phyloP scores from a whole-genome alignment of 2,888 invertebrate species.

The Julus scandinavius region DNA sequence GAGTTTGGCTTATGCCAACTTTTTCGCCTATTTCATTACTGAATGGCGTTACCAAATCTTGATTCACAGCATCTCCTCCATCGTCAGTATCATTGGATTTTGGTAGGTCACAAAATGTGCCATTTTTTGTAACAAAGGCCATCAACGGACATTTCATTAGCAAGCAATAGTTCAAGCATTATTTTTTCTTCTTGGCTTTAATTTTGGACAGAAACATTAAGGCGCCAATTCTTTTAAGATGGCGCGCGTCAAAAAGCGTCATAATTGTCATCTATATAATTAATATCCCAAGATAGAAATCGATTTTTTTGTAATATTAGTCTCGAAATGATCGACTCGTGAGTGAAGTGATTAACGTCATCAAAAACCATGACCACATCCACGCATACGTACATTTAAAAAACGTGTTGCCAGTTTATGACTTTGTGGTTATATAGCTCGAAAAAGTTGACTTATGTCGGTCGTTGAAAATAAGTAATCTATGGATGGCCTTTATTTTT shows the following conservation, averaged over 20 bases:
- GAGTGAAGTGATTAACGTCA: background rate
- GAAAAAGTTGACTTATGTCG: background rate
- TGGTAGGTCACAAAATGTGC: conserved; percentile 6
- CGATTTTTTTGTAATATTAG: background rate
- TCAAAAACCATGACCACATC: background rate
- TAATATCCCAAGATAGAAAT: background rate
- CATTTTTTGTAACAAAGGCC: background rate
- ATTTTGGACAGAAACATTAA: background rate
- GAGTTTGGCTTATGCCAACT: background rate
- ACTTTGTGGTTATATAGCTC: background rate
- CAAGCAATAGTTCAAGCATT: background rate
- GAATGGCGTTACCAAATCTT: conserved; percentile 53
- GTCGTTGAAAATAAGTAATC: background rate
- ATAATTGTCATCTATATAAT: conserved; percentile 37
- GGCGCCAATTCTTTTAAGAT: background rate
- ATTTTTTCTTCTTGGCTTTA: background rate
- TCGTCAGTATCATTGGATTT: conserved; percentile 45
- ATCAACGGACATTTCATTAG: conserved; percentile 31
- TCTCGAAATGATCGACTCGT: background rate
- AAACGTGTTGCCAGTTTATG: background rate
- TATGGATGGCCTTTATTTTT: background rate
- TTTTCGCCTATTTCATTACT: conserved; percentile 33
- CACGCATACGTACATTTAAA: background rate
- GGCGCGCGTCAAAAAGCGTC: background rate
- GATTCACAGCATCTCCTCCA: background rate